phyloP scores from a whole-genome alignment of 2,113 vertebrate species.

The Malurus melanocephalus region DNA sequence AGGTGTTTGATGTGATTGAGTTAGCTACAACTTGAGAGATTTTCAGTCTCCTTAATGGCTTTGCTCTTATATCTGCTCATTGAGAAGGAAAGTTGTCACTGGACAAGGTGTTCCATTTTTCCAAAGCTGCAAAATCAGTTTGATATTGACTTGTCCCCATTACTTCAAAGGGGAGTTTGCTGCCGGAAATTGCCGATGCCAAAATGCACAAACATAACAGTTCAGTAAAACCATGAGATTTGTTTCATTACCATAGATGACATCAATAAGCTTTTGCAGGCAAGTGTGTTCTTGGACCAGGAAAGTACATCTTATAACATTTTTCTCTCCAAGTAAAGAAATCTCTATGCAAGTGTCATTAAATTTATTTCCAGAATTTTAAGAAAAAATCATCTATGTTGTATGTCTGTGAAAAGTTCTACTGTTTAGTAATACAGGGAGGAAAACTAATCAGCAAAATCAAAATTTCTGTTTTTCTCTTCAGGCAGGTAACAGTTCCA shows the following conservation, averaged over 20 bases:
- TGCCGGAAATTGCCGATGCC: neutral
- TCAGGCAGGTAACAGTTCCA: constrained; percentile 79
- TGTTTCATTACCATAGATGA: neutral
- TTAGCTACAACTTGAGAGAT: neutral
- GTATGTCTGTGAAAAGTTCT: neutral
- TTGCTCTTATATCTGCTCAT: neutral
- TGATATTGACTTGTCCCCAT: neutral
- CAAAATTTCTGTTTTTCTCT: neutral
- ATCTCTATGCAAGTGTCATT: neutral
- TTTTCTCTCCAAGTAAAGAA: neutral
- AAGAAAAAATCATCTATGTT: neutral
- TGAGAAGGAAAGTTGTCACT: neutral
- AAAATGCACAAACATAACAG: neutral
- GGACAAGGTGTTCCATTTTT: neutral
- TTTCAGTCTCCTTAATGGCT: neutral
- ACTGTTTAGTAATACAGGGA: neutral
- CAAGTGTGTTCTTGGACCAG: neutral
- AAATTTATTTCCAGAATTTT: neutral
- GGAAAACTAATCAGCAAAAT: neutral
- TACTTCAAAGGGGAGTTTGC: neutral
- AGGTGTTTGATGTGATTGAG: accelerated
- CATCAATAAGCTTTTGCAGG: neutral
- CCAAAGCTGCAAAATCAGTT: neutral
- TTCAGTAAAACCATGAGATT: neutral
- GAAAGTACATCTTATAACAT: neutral